Evolutionary conservation across 2,113 vertebrate genomes (phyloP).

Genomic region (Pimephales promelas): DNA sequence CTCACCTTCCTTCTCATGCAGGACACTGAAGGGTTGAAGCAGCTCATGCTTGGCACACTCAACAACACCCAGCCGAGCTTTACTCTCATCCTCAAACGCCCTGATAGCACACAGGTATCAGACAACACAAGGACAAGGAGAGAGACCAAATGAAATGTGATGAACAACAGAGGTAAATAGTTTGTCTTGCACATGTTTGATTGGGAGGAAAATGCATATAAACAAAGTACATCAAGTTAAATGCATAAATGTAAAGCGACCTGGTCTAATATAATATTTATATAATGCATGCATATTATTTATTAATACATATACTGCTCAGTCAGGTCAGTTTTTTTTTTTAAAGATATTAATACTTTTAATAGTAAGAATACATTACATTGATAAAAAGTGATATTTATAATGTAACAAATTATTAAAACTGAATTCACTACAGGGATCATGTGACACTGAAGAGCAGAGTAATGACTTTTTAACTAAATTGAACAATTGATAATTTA

Average conservation of each 20-base stretch:
- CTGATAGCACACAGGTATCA: constrained; percentile 65
- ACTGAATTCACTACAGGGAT: too few species aligned
- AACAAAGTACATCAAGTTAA: neutral
- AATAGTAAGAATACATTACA: too few species aligned
- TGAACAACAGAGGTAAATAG: neutral
- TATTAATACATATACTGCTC: neutral
- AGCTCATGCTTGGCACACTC: constrained; percentile 97
- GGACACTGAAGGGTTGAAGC: constrained; percentile 93
- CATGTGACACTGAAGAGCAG: too few species aligned
- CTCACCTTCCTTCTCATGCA: constrained; percentile 97
- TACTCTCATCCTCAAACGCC: constrained; percentile 95
- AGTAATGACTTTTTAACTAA: too few species aligned
- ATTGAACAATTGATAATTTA: too few species aligned
- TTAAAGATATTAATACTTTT: neutral
- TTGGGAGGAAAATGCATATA: neutral
- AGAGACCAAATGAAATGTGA: neutral
- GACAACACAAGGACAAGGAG: constrained; percentile 22
- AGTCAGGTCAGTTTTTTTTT: neutral
- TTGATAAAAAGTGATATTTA: too few species aligned
- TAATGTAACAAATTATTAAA: too few species aligned
- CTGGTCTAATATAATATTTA: neutral
- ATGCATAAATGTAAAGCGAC: neutral
- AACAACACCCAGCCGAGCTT: constrained; percentile 92
- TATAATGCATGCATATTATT: neutral
- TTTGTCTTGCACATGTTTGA: neutral